Base-by-base conservation (phyloP, 2,888 invertebrate genomes). In the Stenurella melanura region DNA sequence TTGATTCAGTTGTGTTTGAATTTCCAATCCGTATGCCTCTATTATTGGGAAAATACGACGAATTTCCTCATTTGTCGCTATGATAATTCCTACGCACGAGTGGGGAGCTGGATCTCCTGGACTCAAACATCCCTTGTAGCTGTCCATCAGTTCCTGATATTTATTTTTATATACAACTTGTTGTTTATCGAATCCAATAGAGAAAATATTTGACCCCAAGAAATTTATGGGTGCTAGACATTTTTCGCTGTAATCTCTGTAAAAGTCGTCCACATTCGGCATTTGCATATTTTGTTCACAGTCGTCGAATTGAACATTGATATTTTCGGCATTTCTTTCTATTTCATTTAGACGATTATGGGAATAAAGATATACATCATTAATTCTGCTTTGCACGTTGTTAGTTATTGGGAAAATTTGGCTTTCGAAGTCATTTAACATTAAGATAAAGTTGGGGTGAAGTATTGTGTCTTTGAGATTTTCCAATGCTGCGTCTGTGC, bases 111-210 rank as follows among this genome's bases (percentile, higher is more conserved):
- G 72, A 54, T 72, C 72, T 5, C 12, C 26, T 15, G 11, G 11
- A 7, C 18, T 17, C 10, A 72, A n/a, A 15, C 72, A 72, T 1
- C 34, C 34, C n/a, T 18, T 17, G 63, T 30, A 72, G n/a, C 26
- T n/a, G 18, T 50, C 15, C 54, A 63, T 30, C 11, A 72, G 19
- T 9, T 72, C 34, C 5, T 15, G 15, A n/a, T 72, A 72, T 54
- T 63, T 63, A 15, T 72, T 61, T 11, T 21, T 7, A 54, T 30
- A 54, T 0, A 63, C 54, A 9, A 26, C 21, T 9, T 21, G 50
- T n/a, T 72, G 72, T 7, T 42, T 60, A 56, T 72, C 54, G 15
- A 50, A 58, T 17, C 63, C 72, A 18, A 63, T 21, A 9, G 17
- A 9, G 10, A 54, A 10, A 9, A 72, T 50, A 30, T 54, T 63